Percentiles rank a stretch among this genome's conserved stretches.
These are phyloP conservation scores for Drosophila algonquin DNA, from an alignment of 2,888 invertebrate genomes.

Conservation along the genomic window DNA sequence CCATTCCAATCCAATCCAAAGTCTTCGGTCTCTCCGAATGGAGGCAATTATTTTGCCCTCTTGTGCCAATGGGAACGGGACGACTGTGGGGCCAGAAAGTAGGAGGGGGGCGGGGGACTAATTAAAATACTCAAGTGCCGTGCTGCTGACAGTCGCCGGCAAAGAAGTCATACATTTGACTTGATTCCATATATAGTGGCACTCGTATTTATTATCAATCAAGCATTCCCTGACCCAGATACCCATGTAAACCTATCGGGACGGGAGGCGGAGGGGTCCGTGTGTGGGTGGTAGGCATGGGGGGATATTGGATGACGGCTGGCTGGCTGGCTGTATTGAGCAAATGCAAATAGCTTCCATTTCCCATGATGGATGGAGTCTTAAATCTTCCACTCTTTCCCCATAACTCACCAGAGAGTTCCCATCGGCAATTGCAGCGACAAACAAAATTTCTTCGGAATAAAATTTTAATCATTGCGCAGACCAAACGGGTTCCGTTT, in stretches of 20 bases:
- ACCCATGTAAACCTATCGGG: slow-evolving; percentile 33
- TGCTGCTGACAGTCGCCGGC: background rate
- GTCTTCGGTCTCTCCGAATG: slow-evolving; percentile 2
- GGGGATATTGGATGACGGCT: too few species aligned
- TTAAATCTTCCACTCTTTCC: slow-evolving; percentile 1
- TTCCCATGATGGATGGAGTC: slow-evolving; percentile 20
- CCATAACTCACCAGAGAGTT: slow-evolving; percentile 12
- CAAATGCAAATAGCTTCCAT: slow-evolving; percentile 4
- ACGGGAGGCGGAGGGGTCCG: slow-evolving; percentile 4
- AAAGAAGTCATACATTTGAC: slow-evolving; percentile 26
- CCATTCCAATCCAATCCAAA: slow-evolving; percentile 34
- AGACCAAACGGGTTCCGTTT: slow-evolving; percentile 48
- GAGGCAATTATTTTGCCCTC: slow-evolving; percentile 55
- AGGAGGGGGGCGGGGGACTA: slow-evolving; percentile 31
- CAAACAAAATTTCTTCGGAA: slow-evolving; percentile 58
- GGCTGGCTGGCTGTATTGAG: background rate
- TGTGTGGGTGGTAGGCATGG: background rate
- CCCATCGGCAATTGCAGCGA: slow-evolving; percentile 8
- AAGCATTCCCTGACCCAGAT: slow-evolving; percentile 41
- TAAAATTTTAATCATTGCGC: slow-evolving; percentile 59
- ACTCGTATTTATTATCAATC: slow-evolving; percentile 39
- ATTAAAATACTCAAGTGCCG: slow-evolving; percentile 40
- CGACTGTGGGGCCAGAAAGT: background rate
- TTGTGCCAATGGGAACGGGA: slow-evolving; percentile 20
- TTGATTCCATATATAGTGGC: slow-evolving; percentile 16